A percentile compares a stretch with the other conserved stretches of the same genome.
phyloP scores from a whole-genome alignment of 2,797 vertebrate species.

The Macropodus opercularis region DNA sequence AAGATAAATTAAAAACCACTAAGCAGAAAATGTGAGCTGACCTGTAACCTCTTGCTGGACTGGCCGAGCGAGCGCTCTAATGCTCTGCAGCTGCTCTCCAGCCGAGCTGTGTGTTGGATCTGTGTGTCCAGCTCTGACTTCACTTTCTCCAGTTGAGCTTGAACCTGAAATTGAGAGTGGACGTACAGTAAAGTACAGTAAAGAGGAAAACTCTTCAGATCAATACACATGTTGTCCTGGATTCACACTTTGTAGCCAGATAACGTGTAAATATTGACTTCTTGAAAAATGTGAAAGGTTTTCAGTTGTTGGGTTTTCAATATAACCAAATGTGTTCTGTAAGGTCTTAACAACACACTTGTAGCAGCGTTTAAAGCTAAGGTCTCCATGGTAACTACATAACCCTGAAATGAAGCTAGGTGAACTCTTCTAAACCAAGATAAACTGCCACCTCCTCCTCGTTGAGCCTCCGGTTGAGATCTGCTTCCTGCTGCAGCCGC shows the following conservation, averaged over 20 bases:
- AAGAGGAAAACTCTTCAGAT: background rate
- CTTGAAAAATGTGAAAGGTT: background rate
- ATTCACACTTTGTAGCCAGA: background rate
- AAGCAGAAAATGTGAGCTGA: slow-evolving; percentile 54
- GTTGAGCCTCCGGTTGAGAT: slow-evolving; percentile 86
- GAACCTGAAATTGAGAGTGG: slow-evolving; percentile 63
- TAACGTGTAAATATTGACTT: background rate
- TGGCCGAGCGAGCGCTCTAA: slow-evolving; percentile 92
- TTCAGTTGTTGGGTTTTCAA: too few relatives aligned
- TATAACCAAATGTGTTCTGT: too few relatives aligned
- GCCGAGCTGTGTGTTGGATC: slow-evolving; percentile 86
- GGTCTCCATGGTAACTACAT: too few relatives aligned
- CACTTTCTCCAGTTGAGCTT: slow-evolving; percentile 87
- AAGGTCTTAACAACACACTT: too few relatives aligned
- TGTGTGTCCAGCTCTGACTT: slow-evolving; percentile 88
- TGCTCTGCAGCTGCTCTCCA: slow-evolving; percentile 91
- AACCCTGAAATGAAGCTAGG: too few relatives aligned
- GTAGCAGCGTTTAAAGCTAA: too few relatives aligned
- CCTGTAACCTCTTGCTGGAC: slow-evolving; percentile 89
- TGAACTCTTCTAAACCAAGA: too few relatives aligned
- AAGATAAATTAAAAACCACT: background rate
- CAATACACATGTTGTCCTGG: background rate
- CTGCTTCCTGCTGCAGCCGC: slow-evolving; percentile 86
- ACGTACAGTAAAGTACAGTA: too few relatives aligned
- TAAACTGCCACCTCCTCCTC: slow-evolving; percentile 82